phyloP scores from a whole-genome alignment of 2,888 invertebrate species.

The Neoscelio sp. region DNA sequence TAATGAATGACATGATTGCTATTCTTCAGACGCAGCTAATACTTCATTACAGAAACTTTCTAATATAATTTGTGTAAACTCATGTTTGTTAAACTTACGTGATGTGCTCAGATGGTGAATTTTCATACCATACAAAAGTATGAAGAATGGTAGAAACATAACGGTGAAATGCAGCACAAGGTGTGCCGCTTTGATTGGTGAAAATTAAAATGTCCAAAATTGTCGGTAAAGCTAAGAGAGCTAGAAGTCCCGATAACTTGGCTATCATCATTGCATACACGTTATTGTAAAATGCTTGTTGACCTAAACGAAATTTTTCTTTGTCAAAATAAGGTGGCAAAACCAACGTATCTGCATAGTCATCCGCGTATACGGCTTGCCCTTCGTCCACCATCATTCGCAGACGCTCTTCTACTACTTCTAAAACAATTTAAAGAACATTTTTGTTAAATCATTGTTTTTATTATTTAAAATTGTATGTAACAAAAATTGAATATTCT shows the following conservation, averaged over 20 bases:
- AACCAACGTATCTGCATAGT: slow-evolving; percentile 80
- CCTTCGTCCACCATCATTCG: slow-evolving; percentile 76
- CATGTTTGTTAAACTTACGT: slow-evolving; percentile 73
- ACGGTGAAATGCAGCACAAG: slow-evolving; percentile 88
- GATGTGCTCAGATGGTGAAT: slow-evolving; percentile 82
- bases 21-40: not conserved
- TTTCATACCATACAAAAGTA: slow-evolving; percentile 90
- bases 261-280: slow-evolving; percentile 88
- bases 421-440: slow-evolving; percentile 58
- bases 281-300: slow-evolving; percentile 88
- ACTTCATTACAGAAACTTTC: not conserved
- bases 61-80: not conserved
- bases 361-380: slow-evolving; percentile 71
- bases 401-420: slow-evolving; percentile 73
- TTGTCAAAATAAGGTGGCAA: slow-evolving; percentile 89
- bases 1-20: no score
- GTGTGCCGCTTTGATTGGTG: slow-evolving; percentile 88
- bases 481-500: not conserved
- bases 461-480: not conserved
- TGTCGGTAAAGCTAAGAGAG: slow-evolving; percentile 90
- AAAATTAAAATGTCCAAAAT: slow-evolving; percentile 89
- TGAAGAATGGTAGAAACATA: slow-evolving; percentile 92
- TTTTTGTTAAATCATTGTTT: not conserved
- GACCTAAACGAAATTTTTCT: slow-evolving; percentile 87
- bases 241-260: slow-evolving; percentile 90